Base-by-base conservation (phyloP, 2,888 invertebrate genomes). In the Blera fallax region DNA sequence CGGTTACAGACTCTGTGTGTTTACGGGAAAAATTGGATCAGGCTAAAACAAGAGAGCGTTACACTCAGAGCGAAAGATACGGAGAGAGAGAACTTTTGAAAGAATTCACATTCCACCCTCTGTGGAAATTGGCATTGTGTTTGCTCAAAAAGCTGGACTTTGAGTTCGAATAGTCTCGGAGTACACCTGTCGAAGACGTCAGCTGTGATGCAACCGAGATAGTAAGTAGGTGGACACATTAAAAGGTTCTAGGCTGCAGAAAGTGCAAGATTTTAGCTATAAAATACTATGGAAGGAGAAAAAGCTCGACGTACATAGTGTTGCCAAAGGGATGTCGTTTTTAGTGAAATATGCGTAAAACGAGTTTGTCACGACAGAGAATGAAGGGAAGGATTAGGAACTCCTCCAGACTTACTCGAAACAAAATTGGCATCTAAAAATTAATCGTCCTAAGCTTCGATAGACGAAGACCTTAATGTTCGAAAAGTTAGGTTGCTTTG, bases 21-120 rank as follows among this genome's bases (percentile, higher is more conserved):
- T 65, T 52, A 65, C 8, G 54, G 34, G 40, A 34, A 81, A 82
- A 82, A 72, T 40, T 54, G 34, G 27, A 78, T 70, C 65, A 58
- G 64, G 48, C 65, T 29, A 52, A 79, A 62, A n/a, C n/a, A n/a
- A 78, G 56, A 83, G 78, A 73, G 62, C n/a, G 43, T 24, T 11
- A n/a, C 5, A 1, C 21, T 29, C 21, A 52, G 67, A 24, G n/a
- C 4, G 4, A 43, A 24, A 29, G 3, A 64, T 11, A 14, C 27
- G 4, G 43, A 62, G 21, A 21, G 34, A 60, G 24, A 37, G 78
- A 73, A 70, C 70, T 72, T 72, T 72, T 29, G 7, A 21, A 24
- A 6, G 21, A 60, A 40, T 5, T 40, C 14, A n/a, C 14, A 18
- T 18, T 4, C 76, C 70, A 70, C 77, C 78, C 78, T 37, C 65